phyloP scores from a whole-genome alignment of 2,888 invertebrate species.

The Seira ritae region DNA sequence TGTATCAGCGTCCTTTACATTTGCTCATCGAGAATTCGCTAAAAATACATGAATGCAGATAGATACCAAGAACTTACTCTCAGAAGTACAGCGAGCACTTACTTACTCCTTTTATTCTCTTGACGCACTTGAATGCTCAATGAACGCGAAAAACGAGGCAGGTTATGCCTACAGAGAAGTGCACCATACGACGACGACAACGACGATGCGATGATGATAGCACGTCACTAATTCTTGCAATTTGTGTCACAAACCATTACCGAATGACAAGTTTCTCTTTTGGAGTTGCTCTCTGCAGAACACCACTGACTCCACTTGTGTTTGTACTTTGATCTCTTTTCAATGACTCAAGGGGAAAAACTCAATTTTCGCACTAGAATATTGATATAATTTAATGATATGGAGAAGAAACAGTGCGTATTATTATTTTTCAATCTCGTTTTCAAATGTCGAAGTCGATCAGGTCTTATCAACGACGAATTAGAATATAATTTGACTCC shows the following conservation, averaged over 20 bases:
- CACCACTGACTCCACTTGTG: background rate
- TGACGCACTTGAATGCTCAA: background rate
- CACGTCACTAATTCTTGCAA: background rate
- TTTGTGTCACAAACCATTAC: slow-evolving; percentile 4
- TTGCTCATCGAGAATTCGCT: no score
- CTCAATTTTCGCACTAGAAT: background rate
- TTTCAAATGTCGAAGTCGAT: no score
- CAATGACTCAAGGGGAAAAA: background rate
- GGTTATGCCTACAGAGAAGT: background rate
- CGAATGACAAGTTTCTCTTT: slow-evolving; percentile 7
- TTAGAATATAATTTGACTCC: no score
- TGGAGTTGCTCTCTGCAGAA: background rate
- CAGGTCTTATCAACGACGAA: no score
- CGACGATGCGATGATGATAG: no score
- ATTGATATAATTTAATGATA: background rate
- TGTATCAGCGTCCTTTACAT: no score
- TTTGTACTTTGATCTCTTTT: slow-evolving; percentile 9
- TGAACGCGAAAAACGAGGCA: background rate
- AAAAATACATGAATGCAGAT: no score
- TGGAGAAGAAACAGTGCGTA: no score
- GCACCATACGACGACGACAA: background rate
- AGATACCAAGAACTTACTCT: no score
- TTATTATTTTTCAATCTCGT: no score
- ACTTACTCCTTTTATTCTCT: background rate
- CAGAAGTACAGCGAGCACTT: no score